phyloP scores from a whole-genome alignment of 2,113 vertebrate species.

The Pteropus alecto region DNA sequence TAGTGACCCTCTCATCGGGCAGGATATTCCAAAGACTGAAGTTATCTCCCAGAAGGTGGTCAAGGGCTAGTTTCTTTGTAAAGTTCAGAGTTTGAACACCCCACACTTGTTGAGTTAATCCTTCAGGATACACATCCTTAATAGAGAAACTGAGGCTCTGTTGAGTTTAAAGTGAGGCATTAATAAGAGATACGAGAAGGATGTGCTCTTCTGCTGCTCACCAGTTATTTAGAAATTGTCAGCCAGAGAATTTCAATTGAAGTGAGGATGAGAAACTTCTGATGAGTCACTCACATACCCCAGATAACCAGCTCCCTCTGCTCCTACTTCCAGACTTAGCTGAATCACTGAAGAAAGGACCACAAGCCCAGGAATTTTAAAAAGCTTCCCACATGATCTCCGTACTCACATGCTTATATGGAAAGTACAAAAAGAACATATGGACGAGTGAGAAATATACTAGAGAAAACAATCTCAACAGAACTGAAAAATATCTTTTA shows the following conservation, averaged over 20 bases:
- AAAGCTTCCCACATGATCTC: background rate
- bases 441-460: background rate
- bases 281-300: background rate
- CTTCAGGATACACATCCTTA: background rate
- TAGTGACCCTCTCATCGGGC: background rate
- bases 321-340: too few species aligned
- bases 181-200: background rate
- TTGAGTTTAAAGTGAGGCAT: background rate
- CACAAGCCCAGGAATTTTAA: background rate
- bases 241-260: background rate
- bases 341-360: background rate
- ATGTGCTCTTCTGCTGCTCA: background rate
- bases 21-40: background rate
- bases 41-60: background rate
- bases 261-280: background rate
- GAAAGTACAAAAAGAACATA: background rate
- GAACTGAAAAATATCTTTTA: background rate
- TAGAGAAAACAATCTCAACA: background rate
- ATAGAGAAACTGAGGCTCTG: background rate
- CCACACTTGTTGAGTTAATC: background rate
- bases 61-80: background rate
- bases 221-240: background rate
- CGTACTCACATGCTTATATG: background rate
- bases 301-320: accelerated
- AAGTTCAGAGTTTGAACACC: background rate